These are phyloP conservation scores for Oophaga sylvatica DNA, from an alignment of 2,797 vertebrate genomes.

Conservation along the genomic window DNA sequence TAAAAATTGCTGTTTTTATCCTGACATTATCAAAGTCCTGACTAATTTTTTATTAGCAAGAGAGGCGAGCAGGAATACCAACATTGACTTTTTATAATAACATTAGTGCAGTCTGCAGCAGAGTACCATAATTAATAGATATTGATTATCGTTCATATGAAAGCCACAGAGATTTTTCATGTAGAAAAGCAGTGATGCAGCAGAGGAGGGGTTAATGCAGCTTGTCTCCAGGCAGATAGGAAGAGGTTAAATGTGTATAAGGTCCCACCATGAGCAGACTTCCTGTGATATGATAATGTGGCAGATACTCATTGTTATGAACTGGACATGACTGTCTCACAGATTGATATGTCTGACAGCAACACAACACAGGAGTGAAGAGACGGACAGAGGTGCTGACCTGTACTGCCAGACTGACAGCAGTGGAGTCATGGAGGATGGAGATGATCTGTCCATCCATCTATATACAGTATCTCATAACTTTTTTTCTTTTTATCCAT, in stretches of 20 bases:
- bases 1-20: not conserved
- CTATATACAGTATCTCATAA: not conserved
- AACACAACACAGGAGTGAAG: slow-evolving; percentile 68
- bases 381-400: slow-evolving; percentile 64
- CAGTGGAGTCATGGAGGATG: slow-evolving; percentile 66
- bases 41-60: slow-evolving; percentile 4
- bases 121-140: not conserved
- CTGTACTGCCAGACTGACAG: slow-evolving; percentile 64
- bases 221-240: not conserved
- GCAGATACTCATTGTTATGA: slow-evolving; percentile 65
- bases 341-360: slow-evolving; percentile 68
- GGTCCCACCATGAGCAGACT: not conserved
- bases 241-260: slow-evolving; percentile 6
- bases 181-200: too few relatives aligned
- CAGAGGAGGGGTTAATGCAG: not conserved
- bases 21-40: not conserved
- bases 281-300: slow-evolving; percentile 66
- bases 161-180: not conserved
- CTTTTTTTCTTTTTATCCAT: not conserved
- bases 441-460: not conserved
- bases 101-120: not conserved
- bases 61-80: not conserved
- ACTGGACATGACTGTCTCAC: slow-evolving; percentile 68
- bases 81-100: slow-evolving; percentile 7
- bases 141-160: not conserved